Evolutionary conservation across 2,888 invertebrate genomes (phyloP).

Genomic region (Rhagophthalmus giganteus): DNA sequence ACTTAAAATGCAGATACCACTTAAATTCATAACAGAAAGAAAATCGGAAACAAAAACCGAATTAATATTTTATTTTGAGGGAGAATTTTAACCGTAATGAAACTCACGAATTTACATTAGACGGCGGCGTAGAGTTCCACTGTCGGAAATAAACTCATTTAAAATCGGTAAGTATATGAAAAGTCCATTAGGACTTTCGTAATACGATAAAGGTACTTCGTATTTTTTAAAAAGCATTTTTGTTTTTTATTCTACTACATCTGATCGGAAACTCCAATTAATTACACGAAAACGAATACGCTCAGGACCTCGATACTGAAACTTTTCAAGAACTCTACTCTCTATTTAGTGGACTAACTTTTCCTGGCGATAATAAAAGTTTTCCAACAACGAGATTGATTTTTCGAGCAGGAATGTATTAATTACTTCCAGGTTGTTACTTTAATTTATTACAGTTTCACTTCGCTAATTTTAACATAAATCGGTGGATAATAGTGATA

Average conservation of each 20-base stretch:
- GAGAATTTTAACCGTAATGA: too few species aligned
- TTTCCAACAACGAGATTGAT: constrained; percentile 24
- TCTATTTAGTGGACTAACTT: constrained; percentile 19
- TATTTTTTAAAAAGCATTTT: constrained; percentile 10
- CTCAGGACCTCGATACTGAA: constrained; percentile 18
- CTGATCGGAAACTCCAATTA: constrained; percentile 28
- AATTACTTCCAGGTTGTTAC: constrained; percentile 19
- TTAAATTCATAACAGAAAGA: too few species aligned
- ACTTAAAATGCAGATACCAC: too few species aligned
- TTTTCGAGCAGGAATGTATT: constrained; percentile 22
- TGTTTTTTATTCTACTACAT: constrained; percentile 24
- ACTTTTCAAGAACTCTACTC: constrained; percentile 17
- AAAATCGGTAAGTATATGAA: constrained; percentile 14
- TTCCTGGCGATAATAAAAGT: constrained; percentile 27
- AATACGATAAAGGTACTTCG: constrained; percentile 16
- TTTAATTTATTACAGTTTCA: constrained; percentile 8
- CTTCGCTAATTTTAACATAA: constrained; percentile 1
- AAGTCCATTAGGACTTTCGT: constrained; percentile 15
- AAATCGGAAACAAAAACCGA: too few species aligned
- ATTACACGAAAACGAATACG: constrained; percentile 30
- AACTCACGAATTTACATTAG: too few species aligned
- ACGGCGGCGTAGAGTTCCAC: too few species aligned
- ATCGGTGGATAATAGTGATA: too few species aligned
- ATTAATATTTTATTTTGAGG: too few species aligned
- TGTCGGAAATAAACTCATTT: constrained; percentile 12